Percentiles rank a stretch among this genome's conserved stretches.
Evolutionary conservation across 2,888 invertebrate species (phyloP).

Genomic region (Polymixis lichenea): DNA sequence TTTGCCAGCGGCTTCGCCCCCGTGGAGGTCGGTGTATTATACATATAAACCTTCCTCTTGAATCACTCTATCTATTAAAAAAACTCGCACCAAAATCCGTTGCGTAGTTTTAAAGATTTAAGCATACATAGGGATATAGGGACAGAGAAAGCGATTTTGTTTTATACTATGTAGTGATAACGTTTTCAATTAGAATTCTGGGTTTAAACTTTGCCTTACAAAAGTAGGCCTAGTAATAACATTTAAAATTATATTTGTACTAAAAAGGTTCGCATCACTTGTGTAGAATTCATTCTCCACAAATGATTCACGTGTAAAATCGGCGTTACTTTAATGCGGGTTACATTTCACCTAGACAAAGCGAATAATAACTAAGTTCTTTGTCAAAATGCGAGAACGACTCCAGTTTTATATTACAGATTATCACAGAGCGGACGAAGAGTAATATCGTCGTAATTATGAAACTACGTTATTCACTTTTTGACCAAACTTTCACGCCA

Average conservation of each 20-base stretch:
- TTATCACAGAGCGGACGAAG: constrained; percentile 29
- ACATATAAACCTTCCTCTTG: too few relatives aligned
- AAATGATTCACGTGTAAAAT: neutral
- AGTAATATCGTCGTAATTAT: constrained; percentile 45
- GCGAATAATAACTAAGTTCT: neutral
- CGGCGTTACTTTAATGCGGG: neutral
- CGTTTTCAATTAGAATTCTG: constrained; percentile 15
- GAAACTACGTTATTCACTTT: constrained; percentile 49
- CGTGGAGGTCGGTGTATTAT: too few relatives aligned
- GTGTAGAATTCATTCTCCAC: neutral
- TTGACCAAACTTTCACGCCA: constrained; percentile 55
- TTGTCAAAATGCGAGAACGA: constrained; percentile 19
- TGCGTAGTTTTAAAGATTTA: too few relatives aligned
- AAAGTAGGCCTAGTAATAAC: neutral
- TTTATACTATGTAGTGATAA: too few relatives aligned
- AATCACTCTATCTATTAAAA: too few relatives aligned
- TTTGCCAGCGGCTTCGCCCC: too few relatives aligned
- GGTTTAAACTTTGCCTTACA: neutral
- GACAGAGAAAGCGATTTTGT: too few relatives aligned
- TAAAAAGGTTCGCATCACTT: neutral
- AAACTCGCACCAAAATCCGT: too few relatives aligned
- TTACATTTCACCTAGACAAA: constrained; percentile 12
- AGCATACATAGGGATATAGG: too few relatives aligned
- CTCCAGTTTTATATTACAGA: constrained; percentile 18
- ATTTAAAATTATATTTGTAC: neutral